Conservation (phyloP, 1,140 invertebrate species). For the Melipona quadrifasciata region DNA sequence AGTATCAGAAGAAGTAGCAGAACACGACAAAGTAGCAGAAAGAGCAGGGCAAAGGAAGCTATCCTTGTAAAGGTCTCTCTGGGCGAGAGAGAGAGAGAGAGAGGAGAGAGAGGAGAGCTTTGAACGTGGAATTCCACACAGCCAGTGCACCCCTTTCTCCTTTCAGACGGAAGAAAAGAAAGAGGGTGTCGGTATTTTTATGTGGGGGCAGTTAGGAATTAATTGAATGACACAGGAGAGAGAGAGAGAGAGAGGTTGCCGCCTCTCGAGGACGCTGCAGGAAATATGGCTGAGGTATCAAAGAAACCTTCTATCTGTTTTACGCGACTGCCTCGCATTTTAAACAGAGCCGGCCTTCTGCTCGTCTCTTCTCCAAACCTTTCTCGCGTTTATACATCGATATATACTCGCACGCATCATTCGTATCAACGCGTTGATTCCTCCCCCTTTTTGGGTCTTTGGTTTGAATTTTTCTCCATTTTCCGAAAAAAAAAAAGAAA, state of each 20-base stretch:
- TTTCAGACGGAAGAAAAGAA: conserved; percentile 20
- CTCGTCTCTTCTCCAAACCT: not conserved
- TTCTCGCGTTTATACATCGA: not conserved
- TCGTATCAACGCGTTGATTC: too few relatives aligned
- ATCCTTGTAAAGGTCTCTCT: not conserved
- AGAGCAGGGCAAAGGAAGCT: conserved; percentile 26
- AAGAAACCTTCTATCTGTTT: conserved; percentile 52
- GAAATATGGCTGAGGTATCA: conserved; percentile 59
- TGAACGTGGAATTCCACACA: conserved; percentile 45
- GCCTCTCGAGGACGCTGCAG: conserved; percentile 5
- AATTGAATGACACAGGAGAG: conserved; percentile 71
- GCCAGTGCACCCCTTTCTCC: conserved; percentile 21
- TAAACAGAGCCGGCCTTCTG: conserved; percentile 31
- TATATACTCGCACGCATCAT: not conserved
- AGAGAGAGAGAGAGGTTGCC: conserved; percentile 52
- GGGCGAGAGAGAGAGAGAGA: not conserved
- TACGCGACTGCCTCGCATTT: conserved; percentile 42
- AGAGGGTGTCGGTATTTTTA: conserved; percentile 58
- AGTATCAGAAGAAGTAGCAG: conserved; percentile 8
- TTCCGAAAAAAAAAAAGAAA: too few relatives aligned
- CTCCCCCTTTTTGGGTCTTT: too few relatives aligned
- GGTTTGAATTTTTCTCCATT: too few relatives aligned
- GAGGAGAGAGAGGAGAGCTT: not conserved
- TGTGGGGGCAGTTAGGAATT: conserved; percentile 67
- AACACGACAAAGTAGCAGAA: conserved; percentile 11